These are phyloP conservation scores for Hippocampus kuda DNA, from an alignment of 2,797 vertebrate species.

Conservation along the genomic window DNA sequence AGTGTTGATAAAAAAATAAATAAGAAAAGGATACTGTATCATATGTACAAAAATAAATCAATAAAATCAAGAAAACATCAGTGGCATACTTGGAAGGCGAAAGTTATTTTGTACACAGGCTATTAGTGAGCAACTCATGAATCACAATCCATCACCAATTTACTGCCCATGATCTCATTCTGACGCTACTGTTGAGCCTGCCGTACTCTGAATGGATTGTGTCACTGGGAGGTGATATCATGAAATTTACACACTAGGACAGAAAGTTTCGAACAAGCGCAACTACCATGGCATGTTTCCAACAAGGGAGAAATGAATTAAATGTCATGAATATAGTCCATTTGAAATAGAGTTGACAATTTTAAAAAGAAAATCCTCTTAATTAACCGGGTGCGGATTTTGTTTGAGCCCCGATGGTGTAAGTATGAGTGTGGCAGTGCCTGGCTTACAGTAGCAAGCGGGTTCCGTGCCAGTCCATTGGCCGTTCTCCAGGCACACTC, in stretches of 20 bases:
- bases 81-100: neutral
- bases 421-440: neutral
- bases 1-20: neutral
- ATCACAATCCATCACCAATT: neutral
- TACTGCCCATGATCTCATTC: neutral
- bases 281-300: too few species aligned
- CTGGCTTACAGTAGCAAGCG: constrained; percentile 57
- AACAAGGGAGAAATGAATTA: neutral
- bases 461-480: constrained; percentile 56
- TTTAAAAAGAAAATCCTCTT: neutral
- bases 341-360: neutral
- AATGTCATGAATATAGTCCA: neutral
- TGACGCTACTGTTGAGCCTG: neutral
- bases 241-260: neutral
- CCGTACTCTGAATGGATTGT: neutral
- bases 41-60: neutral
- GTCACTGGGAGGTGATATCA: neutral
- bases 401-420: neutral
- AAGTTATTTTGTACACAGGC: neutral
- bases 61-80: neutral
- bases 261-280: neutral
- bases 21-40: neutral
- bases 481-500: constrained; percentile 47
- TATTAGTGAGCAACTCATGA: neutral
- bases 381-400: neutral